These are phyloP conservation scores for Calyptommatus sinebrachiatus DNA, from an alignment of 2,113 vertebrate genomes.

Conservation along the genomic window DNA sequence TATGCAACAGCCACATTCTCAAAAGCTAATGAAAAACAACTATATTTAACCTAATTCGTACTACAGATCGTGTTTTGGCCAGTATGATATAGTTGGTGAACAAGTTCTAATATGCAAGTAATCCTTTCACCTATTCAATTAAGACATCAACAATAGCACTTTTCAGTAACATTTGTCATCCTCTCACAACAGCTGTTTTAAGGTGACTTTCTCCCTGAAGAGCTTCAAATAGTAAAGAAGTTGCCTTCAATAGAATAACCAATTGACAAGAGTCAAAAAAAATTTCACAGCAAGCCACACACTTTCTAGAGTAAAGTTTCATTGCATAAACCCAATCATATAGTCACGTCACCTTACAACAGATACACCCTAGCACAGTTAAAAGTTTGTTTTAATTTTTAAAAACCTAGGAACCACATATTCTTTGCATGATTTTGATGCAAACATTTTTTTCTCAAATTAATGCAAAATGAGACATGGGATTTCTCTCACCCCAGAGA, in stretches of 20 bases:
- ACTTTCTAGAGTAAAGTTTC: conserved; percentile 80
- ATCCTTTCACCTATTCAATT: conserved; percentile 76
- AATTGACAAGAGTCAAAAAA: conserved; percentile 79
- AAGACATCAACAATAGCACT: conserved; percentile 76
- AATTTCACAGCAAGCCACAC: conserved; percentile 86
- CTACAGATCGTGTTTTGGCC: conserved; percentile 85
- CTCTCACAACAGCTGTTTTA: conserved; percentile 86
- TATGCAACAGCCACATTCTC: conserved; percentile 90
- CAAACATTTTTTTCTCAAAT: conserved; percentile 69
- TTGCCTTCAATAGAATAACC: conserved; percentile 79
- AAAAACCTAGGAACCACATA: conserved; percentile 75
- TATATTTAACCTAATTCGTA: conserved; percentile 88
- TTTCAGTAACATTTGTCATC: conserved; percentile 74
- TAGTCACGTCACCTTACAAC: conserved; percentile 91
- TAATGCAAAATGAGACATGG: conserved; percentile 70
- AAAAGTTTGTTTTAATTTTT: conserved; percentile 62
- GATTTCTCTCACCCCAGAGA: conserved; percentile 63
- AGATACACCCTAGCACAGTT: conserved; percentile 78
- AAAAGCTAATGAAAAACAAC: conserved; percentile 85
- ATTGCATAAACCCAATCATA: conserved; percentile 83
- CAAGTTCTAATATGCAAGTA: conserved; percentile 82
- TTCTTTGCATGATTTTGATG: conserved; percentile 74
- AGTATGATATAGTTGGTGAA: conserved; percentile 90
- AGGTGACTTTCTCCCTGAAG: conserved; percentile 86
- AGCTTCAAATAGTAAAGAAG: conserved; percentile 76